Percentiles rank a stretch among this genome's conserved stretches.
Conservation (phyloP, 2,113 vertebrate genomes). For the Tylochromis polylepis region DNA sequence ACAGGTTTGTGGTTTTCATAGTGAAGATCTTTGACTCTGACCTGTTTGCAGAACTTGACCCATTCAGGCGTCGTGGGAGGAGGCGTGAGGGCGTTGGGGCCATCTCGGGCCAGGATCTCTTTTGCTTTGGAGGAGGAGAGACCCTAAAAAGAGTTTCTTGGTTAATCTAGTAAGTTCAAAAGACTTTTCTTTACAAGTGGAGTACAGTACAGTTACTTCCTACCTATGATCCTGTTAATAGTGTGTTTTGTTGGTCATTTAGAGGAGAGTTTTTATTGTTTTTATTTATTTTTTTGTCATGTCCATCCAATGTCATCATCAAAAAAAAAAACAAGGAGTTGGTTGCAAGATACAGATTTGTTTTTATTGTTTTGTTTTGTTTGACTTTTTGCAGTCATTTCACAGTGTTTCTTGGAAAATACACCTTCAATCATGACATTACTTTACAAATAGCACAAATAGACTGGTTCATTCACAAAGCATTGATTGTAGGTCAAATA, state of each 20-base stretch:
- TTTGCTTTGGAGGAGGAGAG: conserved; percentile 79
- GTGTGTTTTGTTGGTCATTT: neutral
- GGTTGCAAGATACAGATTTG: no score
- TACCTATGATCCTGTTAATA: neutral
- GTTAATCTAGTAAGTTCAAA: neutral
- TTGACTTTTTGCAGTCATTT: neutral
- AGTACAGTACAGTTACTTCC: neutral
- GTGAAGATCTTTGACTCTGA: neutral
- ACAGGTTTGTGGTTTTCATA: neutral
- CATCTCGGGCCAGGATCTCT: conserved; percentile 89
- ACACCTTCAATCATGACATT: neutral
- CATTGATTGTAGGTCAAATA: neutral
- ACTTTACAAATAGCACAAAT: neutral
- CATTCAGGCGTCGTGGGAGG: conserved; percentile 95
- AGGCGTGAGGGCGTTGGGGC: conserved; percentile 90
- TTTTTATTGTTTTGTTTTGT: no score
- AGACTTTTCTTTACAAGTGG: neutral
- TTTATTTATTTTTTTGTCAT: neutral
- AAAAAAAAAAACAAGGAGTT: neutral
- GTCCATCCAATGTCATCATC: neutral
- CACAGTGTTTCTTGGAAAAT: neutral
- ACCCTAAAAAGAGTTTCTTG: conserved; percentile 69
- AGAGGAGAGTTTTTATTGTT: neutral
- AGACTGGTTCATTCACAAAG: neutral
- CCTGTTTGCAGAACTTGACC: conserved; percentile 92